A percentile compares a stretch with the other conserved stretches of the same genome.
Conservation (phyloP, 2,797 vertebrate genomes). For the Falco berigora region DNA sequence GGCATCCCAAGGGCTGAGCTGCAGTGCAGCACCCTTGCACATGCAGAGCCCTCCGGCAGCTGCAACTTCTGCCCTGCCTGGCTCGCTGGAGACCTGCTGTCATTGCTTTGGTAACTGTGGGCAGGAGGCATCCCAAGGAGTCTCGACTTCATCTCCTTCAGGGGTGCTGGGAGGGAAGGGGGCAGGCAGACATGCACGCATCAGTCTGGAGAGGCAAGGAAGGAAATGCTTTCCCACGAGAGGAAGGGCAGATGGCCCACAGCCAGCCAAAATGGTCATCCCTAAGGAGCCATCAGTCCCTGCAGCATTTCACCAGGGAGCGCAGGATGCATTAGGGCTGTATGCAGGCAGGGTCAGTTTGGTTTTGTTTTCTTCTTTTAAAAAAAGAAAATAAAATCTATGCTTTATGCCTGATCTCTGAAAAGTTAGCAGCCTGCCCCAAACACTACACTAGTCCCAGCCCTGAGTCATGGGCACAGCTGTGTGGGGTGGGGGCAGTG, state of each 20-base stretch:
- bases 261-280: background rate
- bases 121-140: background rate
- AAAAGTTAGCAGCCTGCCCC: background rate
- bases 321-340: background rate
- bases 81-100: background rate
- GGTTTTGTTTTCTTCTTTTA: background rate
- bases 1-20: background rate
- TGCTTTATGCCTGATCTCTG: background rate
- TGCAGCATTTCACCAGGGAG: background rate
- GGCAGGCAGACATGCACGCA: background rate
- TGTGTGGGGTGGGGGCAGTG: background rate
- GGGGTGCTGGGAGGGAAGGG: background rate
- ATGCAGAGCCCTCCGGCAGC: slow-evolving; percentile 33
- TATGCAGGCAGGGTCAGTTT: background rate
- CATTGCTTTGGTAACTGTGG: background rate
- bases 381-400: background rate
- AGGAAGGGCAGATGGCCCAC: background rate
- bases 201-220: background rate
- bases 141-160: background rate
- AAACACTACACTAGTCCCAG: background rate
- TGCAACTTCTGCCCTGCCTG: background rate
- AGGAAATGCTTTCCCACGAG: background rate
- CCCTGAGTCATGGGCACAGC: background rate
- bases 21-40: background rate
- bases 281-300: background rate